phyloP scores from a whole-genome alignment of 1,140 invertebrate genomes.

The Doryteuthis pealeii region DNA sequence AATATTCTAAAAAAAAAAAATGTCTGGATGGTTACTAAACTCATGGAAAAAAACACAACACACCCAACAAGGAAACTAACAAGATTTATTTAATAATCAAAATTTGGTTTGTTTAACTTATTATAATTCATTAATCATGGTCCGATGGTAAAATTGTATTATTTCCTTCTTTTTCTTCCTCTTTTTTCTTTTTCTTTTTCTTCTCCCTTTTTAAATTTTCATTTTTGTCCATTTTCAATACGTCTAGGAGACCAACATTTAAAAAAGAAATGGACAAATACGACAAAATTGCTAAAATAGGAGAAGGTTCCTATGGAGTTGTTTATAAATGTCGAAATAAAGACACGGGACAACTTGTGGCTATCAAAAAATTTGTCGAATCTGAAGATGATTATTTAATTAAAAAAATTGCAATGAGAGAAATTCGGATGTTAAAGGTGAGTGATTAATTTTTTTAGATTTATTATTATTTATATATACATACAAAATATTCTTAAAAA shows the following conservation, averaged over 20 bases:
- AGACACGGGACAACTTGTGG: conserved; percentile 93
- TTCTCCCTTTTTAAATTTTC: too few species aligned
- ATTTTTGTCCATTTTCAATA: conserved; percentile 14
- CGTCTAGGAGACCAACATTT: not conserved
- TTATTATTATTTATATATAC: not conserved
- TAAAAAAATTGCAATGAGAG: conserved; percentile 94
- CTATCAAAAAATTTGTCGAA: conserved; percentile 98
- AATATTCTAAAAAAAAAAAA: too few species aligned
- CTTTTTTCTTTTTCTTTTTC: too few species aligned
- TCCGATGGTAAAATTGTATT: too few species aligned
- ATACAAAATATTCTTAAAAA: not conserved
- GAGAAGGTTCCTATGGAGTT: conserved; percentile 97
- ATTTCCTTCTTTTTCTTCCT: too few species aligned
- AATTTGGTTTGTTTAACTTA: too few species aligned
- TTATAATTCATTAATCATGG: too few species aligned
- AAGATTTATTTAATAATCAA: too few species aligned
- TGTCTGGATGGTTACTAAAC: too few species aligned
- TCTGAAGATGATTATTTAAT: conserved; percentile 98
- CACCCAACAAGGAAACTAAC: too few species aligned
- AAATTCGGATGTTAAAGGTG: conserved; percentile 97
- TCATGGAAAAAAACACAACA: too few species aligned
- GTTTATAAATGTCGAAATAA: conserved; percentile 98
- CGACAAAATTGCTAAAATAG: conserved; percentile 93
- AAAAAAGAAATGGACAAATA: conserved; percentile 86
- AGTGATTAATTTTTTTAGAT: too few species aligned